phyloP scores from a whole-genome alignment of 1,140 invertebrate species.

The Plutomurus gul region DNA sequence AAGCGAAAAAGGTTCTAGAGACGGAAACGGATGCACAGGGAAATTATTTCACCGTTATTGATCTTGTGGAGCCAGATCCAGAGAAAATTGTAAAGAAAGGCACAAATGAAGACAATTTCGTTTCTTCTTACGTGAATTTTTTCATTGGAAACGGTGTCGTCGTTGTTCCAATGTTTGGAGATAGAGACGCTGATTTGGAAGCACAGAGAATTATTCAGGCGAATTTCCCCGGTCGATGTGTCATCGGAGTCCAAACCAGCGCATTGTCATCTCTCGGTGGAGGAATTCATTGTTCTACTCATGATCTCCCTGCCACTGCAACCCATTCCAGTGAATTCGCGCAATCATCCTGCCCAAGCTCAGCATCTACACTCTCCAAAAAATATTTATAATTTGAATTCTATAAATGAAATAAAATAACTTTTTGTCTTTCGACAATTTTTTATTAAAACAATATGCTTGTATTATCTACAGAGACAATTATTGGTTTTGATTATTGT shows the following conservation, averaged over 20 bases:
- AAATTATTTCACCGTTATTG: not conserved
- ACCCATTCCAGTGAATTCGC: too few relatives aligned
- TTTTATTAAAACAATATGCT: too few relatives aligned
- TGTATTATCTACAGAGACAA: too few relatives aligned
- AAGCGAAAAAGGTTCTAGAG: not conserved
- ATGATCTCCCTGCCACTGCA: constrained; percentile 28
- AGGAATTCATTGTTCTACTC: constrained; percentile 37
- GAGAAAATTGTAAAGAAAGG: not conserved
- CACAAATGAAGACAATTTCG: not conserved
- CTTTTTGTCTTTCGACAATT: too few relatives aligned
- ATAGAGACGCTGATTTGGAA: not conserved
- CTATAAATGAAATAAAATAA: too few relatives aligned
- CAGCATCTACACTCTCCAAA: too few relatives aligned
- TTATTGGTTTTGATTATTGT: too few relatives aligned
- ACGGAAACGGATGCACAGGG: constrained; percentile 21
- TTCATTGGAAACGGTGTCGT: constrained; percentile 1
- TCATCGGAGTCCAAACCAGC: not conserved
- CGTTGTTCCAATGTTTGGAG: constrained; percentile 7
- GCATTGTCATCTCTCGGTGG: constrained; percentile 13
- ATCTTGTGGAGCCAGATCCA: constrained; percentile 29
- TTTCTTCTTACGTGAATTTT: constrained; percentile 37
- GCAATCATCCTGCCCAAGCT: too few relatives aligned
- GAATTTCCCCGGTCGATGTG: not conserved
- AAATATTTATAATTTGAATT: too few relatives aligned
- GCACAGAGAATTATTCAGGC: not conserved